Evolutionary conservation across 1,140 invertebrate species (phyloP).

Genomic region (Hyposmocoma kahamanoa): DNA sequence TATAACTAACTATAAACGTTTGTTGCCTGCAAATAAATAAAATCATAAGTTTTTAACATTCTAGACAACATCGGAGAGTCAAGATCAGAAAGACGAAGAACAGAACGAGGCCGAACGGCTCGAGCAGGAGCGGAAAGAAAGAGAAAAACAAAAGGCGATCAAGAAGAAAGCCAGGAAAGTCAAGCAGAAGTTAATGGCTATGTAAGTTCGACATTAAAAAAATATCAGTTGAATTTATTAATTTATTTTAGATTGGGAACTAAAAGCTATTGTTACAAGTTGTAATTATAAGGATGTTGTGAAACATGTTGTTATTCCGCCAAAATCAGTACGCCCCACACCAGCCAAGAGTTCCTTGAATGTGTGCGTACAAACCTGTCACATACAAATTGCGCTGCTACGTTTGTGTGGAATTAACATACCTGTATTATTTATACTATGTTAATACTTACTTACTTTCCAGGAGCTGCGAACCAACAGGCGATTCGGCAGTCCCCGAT

Average conservation of each 20-base stretch:
- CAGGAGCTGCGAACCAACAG: too few species aligned
- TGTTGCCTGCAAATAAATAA: not conserved
- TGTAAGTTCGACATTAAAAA: slow-evolving; percentile 27
- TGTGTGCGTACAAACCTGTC: too few species aligned
- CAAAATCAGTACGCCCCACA: not conserved
- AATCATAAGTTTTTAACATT: not conserved
- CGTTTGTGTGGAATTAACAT: too few species aligned
- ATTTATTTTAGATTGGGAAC: too few species aligned
- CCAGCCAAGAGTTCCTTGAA: too few species aligned
- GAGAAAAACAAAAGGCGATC: slow-evolving; percentile 48
- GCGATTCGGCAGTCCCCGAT: slow-evolving; percentile 18
- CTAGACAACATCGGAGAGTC: slow-evolving; percentile 56
- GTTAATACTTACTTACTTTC: too few species aligned
- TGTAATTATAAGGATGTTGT: too few species aligned
- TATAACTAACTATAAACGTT: not conserved
- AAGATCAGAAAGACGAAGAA: slow-evolving; percentile 31
- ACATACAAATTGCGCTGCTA: too few species aligned
- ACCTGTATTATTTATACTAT: too few species aligned
- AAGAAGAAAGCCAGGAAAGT: slow-evolving; percentile 57
- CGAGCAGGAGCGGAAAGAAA: slow-evolving; percentile 45
- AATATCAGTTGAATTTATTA: too few species aligned
- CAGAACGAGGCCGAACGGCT: slow-evolving; percentile 31
- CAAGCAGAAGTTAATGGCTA: slow-evolving; percentile 43
- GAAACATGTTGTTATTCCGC: too few species aligned
- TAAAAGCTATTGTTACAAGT: too few species aligned